Conservation (phyloP, 1,140 invertebrate species). For the Trichonephila clavata region DNA sequence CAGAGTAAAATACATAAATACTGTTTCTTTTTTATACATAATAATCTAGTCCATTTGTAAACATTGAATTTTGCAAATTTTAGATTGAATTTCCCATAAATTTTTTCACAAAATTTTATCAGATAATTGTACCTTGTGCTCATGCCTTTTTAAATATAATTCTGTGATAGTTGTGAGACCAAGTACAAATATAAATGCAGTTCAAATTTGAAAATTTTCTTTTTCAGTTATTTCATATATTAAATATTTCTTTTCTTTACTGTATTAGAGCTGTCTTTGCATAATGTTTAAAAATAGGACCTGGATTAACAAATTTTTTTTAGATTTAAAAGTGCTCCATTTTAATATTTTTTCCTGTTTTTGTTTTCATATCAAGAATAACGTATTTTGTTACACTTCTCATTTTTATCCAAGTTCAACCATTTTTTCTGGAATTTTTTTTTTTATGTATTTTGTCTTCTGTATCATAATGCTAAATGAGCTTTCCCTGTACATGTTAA, state of each 20-base stretch:
- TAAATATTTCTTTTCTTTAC: neutral
- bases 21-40: neutral
- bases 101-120: neutral
- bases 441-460: too few species aligned
- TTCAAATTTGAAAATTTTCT: neutral
- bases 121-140: constrained; percentile 20
- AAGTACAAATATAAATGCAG: constrained; percentile 38
- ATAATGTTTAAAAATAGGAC: too few species aligned
- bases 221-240: neutral
- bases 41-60: neutral
- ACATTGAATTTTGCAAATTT: neutral
- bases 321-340: too few species aligned
- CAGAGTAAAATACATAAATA: neutral
- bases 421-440: too few species aligned
- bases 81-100: neutral
- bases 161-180: constrained; percentile 30
- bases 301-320: too few species aligned
- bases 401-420: too few species aligned
- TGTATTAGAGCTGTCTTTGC: too few species aligned
- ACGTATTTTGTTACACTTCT: too few species aligned
- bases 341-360: too few species aligned
- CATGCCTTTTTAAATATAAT: constrained; percentile 39
- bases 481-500: too few species aligned
- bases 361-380: too few species aligned
- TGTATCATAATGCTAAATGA: too few species aligned